Base-by-base conservation (phyloP, 1,140 invertebrate species). In the Argopecten irradians region DNA sequence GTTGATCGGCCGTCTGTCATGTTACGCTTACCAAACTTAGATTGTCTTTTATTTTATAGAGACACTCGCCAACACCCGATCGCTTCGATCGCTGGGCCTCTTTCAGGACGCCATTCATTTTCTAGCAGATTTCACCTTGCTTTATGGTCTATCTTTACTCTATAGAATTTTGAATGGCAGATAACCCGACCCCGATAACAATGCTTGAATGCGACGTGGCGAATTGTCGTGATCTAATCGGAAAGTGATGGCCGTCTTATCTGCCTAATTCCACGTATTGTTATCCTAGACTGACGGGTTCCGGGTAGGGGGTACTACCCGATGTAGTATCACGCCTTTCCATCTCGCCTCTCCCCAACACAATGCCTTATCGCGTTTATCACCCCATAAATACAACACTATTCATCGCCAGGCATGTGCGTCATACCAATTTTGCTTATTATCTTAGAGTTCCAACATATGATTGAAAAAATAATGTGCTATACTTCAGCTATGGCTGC, bases 21-120 rank as follows among this genome's bases (percentile, higher is more conserved):
- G 55, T 71, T 71, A 71, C 55, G 55, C 55, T 71, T 28, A 71
- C 55, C 55, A 71, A 71, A 71, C 55, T n/a, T 28, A 71, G 55
- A 71, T 71, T 71, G 55, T 71, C 55, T 71, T 71, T 71, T 71
- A 71, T 71, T 71, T 71, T 71, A 71, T 71, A 71, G 55, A 71
- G 55, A 71, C 55, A 16, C 55, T 71, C 55, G 55, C 55, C 55
- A 71, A 71, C 55, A 71, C 55, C 55, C 55, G 55, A 71, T 71
- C 55, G 55, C 22, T 71, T 28, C 55, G 55, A 71, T 71, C 55
- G 55, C 55, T 71, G 55, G 55, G 55, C 22, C 55, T n/a, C 55
- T 71, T 71, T 71, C 55, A 71, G n/a, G n/a, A 71, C 55, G 55
- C 16, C 55, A 28, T 71, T n/a, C 55, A 28, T n/a, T 71, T 71